Base-by-base conservation (phyloP, 2,113 vertebrate genomes). In the Daphoenositta chrysoptera region DNA sequence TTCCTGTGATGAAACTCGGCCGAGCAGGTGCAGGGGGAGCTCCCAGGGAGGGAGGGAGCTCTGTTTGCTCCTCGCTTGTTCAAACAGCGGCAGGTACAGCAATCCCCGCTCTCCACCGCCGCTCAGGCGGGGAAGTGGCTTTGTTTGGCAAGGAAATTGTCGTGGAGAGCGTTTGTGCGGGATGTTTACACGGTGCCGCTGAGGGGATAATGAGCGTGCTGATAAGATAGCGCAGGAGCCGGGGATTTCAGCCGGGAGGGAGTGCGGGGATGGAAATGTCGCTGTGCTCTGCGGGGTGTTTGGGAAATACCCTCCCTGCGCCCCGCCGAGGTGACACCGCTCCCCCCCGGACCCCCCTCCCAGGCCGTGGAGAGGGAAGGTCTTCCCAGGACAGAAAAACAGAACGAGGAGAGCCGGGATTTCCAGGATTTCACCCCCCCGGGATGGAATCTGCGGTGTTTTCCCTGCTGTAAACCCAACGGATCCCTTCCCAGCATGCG, bases 141-240 rank as follows among this genome's bases (percentile, higher is more conserved):
- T 63, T 87, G 87, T 94, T 90, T 30, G 86, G 92, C 68, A 30
- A 69, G 86, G 93, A 30, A 80, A 93, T 60, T n/a, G 93, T 31
- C 64, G 64, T 31, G 83, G 44, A 86, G 96, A 94, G 90, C 54
- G 30, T 58, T 50, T 50, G 78, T 86, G 75, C 2, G 90, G 60
- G 90, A 13, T 96, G 95, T 97, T 96, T 73, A 86, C 95, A 92
- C 79, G 81, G 87, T 93, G 95, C 94, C 95, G 40, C 87, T n/a
- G 63, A 80, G 71, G 58, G 82, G 70, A 73, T 85, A 85, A 90
- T 13, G 87, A 71, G 82, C 0, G 45, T 4, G 85, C 92, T 66
- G 96, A 96, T 97, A 96, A 97, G 96, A 94, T 77, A 95, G 86
- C 0, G 58, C 21, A 16, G 81, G 75, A 37, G 16, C 18, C 11